Conservation (phyloP, 1,140 invertebrate species). For the Pomacea maculata region DNA sequence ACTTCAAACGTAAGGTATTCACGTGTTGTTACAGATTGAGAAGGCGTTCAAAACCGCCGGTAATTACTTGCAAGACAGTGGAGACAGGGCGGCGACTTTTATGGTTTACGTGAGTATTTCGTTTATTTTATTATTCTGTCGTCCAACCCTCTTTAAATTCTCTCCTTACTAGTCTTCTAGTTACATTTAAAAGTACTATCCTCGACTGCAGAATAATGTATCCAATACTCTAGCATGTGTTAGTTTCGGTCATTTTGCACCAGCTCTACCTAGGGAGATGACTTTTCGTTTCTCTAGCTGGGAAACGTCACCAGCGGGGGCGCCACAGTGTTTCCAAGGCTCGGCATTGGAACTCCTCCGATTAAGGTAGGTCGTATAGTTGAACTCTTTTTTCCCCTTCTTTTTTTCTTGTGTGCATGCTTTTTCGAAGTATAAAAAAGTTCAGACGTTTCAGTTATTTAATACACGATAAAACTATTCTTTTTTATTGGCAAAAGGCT, state of each 20-base stretch:
- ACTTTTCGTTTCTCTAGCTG: slow-evolving; percentile 73
- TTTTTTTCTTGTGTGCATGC: not conserved
- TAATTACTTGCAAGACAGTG: slow-evolving; percentile 37
- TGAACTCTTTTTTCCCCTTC: not conserved
- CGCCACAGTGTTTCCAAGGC: slow-evolving; percentile 89
- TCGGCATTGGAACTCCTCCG: slow-evolving; percentile 71
- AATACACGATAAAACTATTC: too few species aligned
- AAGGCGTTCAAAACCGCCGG: not conserved
- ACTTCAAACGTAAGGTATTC: too few species aligned
- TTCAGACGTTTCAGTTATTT: too few species aligned
- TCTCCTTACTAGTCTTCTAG: too few species aligned
- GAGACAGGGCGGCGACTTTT: slow-evolving; percentile 42
- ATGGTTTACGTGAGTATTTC: slow-evolving; percentile 46
- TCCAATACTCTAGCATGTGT: not conserved
- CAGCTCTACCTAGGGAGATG: too few species aligned
- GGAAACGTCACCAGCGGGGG: slow-evolving; percentile 92
- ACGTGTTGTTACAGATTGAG: not conserved
- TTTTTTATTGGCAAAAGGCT: too few species aligned
- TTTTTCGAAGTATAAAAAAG: not conserved
- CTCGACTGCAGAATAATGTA: too few species aligned
- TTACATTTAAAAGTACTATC: too few species aligned
- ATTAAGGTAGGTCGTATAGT: slow-evolving; percentile 37
- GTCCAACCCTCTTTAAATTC: too few species aligned
- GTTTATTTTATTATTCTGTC: too few species aligned
- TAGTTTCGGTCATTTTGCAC: too few species aligned